Evolutionary conservation across 2,888 invertebrate species (phyloP), one percentile per base, ranked within the genome.

Genomic region (Tolmerus cingulatus): DNA sequence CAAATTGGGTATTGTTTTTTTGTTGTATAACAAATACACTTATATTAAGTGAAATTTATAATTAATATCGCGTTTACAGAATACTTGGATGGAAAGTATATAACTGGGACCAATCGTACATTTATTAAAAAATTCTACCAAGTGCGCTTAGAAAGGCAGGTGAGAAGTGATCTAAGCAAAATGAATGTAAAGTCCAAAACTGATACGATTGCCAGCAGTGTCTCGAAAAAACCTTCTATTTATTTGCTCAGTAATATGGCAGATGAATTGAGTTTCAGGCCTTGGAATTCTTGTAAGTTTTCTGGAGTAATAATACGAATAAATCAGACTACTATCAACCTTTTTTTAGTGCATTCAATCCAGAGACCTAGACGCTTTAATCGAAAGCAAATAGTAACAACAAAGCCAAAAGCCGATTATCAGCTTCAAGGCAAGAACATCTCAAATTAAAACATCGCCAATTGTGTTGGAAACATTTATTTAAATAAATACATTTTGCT

Each of bases 101-200:
- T 96, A 34, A 94, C 94, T 55, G 94, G 94, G 55, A 92, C 93
- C 0, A 95, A 94, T 0, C 94, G 95, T 90, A 92, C 92, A 0
- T 96, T 96, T 90, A 93, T 96, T 74, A 94, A 94, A 91, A 93
- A 93, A 87, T 95, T 96, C 88, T 95, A 95, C 5, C 51, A 86
- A 27, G 34, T 57, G 23, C 84, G 66, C 66, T 2, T 19, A 37
- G 40, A 84, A 19, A 57, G 74, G 23, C 19, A 66, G 37, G 1
- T 40, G 37, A 66, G 30, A 23, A 23, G n/a, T 19, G 5, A 66
- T 34, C 14, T 30, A 9, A 19, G 23, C 14, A 34, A 84, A 30
- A 46, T n/a, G 14, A 66, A 19, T 8, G n/a, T 84, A 12, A 84
- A 84, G 1, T 34, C 46, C 12, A 66, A 84, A 19, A 66, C 46